These are phyloP conservation scores for Vespertilio murinus DNA, from an alignment of 2,797 vertebrate species.

Conservation along the genomic window DNA sequence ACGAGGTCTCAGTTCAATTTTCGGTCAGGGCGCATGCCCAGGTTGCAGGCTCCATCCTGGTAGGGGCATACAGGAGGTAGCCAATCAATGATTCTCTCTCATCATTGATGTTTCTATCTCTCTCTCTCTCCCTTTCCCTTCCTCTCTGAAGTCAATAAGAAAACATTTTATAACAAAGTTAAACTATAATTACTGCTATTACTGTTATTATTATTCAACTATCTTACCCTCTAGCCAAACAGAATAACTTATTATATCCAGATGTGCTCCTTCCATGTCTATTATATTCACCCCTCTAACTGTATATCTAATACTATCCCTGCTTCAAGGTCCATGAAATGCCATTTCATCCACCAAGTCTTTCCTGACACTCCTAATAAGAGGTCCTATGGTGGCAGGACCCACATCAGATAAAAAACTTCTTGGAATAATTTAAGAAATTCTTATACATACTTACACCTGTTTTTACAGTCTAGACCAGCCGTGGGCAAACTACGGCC, in stretches of 20 bases:
- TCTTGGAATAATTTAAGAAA: constrained; percentile 26
- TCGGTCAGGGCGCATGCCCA: neutral
- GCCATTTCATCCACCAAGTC: constrained; percentile 29
- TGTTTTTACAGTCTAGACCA: constrained; percentile 22
- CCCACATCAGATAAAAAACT: neutral
- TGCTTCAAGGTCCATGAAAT: neutral
- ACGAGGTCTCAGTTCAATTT: neutral
- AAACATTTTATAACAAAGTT: neutral
- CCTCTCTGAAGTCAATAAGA: neutral
- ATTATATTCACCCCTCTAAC: neutral
- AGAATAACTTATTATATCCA: neutral
- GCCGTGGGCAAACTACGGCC: too few species aligned
- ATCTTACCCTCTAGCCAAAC: constrained; percentile 16
- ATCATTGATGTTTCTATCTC: neutral
- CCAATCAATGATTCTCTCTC: neutral
- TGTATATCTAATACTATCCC: neutral
- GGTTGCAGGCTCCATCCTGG: neutral
- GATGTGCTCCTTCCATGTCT: neutral
- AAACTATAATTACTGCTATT: neutral
- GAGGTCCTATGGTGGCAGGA: neutral
- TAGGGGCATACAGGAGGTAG: neutral
- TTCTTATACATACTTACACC: neutral
- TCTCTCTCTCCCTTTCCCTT: neutral
- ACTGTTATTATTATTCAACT: neutral
- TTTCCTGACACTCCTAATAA: constrained; percentile 14